Evolutionary conservation across 2,888 invertebrate genomes (phyloP), one percentile per base, ranked within the genome.

Genomic region (Amiota mariae): DNA sequence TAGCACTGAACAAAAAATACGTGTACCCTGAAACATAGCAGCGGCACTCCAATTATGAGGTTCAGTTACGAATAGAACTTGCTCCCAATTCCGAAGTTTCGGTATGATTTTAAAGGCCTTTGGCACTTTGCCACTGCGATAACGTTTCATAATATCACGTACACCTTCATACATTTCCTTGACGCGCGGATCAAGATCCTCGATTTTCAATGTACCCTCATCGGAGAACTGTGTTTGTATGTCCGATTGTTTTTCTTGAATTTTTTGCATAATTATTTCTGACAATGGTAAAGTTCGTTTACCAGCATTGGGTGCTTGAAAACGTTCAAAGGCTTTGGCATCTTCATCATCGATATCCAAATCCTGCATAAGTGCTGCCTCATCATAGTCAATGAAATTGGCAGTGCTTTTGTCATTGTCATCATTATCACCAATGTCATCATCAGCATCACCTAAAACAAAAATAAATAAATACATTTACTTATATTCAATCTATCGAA

Each of bases 101-200:
- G 99, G 99, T 77, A 99, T 93, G 86, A 98, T 94, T 92, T 99
- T 99, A 89, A 99, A 99, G 1, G 98, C 98, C 90, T 99, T 99
- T 0, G 99, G 99, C 51, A 99, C 91, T 91, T 98, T 98, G 36
- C 99, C 99, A 88, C 96, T 97, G 77, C 99, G 93, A 89, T 98
- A 99, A 81, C 94, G 95, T 79, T 92, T 91, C 82, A 99, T 91
- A 2, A 99, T 95, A 89, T 96, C 94, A 79, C 95, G 91, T 0
- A 99, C 97, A 72, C 96, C 96, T 90, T 95, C 95, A 90, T 97
- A 99, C 95, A 98, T 95, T 72, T 94, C 92, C 85, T 94, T 93
- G 3, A 98, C 92, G 82, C 93, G 91, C 1, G 96, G 95, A 91
- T 98, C 96, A 78, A 99, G 89, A 78, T 97, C 94, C 87, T 96